Evolutionary conservation across 2,888 invertebrate genomes (phyloP).

Genomic region (Acleris holmiana): DNA sequence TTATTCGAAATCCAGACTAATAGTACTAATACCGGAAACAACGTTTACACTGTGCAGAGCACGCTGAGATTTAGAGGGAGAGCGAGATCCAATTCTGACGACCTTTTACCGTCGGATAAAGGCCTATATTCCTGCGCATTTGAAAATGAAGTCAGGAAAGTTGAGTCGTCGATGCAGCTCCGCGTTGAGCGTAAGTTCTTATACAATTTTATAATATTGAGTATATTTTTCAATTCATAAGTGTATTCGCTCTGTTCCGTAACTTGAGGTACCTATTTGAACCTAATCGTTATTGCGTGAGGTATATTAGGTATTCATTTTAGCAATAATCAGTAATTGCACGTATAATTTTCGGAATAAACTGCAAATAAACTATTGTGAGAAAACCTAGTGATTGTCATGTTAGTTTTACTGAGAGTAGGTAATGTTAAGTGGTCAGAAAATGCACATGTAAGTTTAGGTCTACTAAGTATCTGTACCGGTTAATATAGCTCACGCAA

Average conservation of each 20-base stretch:
- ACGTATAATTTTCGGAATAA: too few species aligned
- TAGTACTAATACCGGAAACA: conserved; percentile 90
- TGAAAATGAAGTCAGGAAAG: conserved; percentile 94
- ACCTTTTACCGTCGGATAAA: conserved; percentile 92
- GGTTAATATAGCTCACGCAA: too few species aligned
- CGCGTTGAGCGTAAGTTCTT: conserved; percentile 92
- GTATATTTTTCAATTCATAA: not conserved
- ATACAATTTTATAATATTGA: conserved; percentile 1
- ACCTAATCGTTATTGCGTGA: too few species aligned
- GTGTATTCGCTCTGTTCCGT: not conserved
- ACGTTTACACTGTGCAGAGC: conserved; percentile 92
- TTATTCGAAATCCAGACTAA: conserved; percentile 93
- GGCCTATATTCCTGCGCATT: conserved; percentile 95
- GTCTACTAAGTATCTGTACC: too few species aligned
- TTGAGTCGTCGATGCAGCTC: conserved; percentile 95
- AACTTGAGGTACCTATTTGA: too few species aligned
- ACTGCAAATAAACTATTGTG: too few species aligned
- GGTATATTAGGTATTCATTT: too few species aligned
- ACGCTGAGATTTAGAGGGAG: conserved; percentile 92
- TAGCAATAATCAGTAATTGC: too few species aligned
- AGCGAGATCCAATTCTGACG: conserved; percentile 89
- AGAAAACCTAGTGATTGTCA: too few species aligned
- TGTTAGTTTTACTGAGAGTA: too few species aligned
- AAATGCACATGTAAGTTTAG: too few species aligned
- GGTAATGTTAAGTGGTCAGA: too few species aligned